Percentiles rank a stretch among this genome's conserved stretches.
phyloP scores from a whole-genome alignment of 1,140 invertebrate species.

The Eriosoma lanigerum region DNA sequence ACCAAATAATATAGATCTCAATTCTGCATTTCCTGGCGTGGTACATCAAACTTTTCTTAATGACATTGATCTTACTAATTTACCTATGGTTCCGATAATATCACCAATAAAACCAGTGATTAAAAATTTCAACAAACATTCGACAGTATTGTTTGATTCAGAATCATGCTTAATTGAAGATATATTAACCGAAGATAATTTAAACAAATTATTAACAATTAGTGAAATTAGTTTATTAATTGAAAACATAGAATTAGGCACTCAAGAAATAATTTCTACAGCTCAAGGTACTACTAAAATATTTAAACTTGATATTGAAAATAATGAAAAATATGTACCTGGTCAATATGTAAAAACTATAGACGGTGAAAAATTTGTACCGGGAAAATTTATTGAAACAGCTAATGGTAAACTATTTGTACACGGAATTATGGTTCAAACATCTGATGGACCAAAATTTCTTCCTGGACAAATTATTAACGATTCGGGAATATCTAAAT shows the following conservation, averaged over 20 bases:
- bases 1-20: conserved; percentile 60
- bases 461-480: conserved; percentile 57
- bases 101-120: conserved; percentile 65
- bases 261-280: conserved; percentile 60
- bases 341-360: conserved; percentile 56
- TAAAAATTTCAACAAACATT: conserved; percentile 55
- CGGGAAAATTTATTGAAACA: conserved; percentile 63
- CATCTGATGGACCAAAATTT: conserved; percentile 55
- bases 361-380: conserved; percentile 62
- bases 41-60: conserved; percentile 58
- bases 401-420: conserved; percentile 67
- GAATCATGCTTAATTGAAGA: background rate
- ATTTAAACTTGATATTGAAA: conserved; percentile 67
- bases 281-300: conserved; percentile 65
- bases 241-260: conserved; percentile 65
- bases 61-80: conserved; percentile 62
- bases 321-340: conserved; percentile 61
- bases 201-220: conserved; percentile 64
- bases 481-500: conserved; percentile 58
- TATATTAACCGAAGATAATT: conserved; percentile 58
- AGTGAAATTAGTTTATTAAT: conserved; percentile 68
- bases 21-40: conserved; percentile 56
- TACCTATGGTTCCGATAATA: conserved; percentile 66
- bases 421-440: conserved; percentile 61
- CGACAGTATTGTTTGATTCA: background rate